Evolutionary conservation across 2,797 vertebrate genomes (phyloP).

Genomic region (Dermochelys coriacea): DNA sequence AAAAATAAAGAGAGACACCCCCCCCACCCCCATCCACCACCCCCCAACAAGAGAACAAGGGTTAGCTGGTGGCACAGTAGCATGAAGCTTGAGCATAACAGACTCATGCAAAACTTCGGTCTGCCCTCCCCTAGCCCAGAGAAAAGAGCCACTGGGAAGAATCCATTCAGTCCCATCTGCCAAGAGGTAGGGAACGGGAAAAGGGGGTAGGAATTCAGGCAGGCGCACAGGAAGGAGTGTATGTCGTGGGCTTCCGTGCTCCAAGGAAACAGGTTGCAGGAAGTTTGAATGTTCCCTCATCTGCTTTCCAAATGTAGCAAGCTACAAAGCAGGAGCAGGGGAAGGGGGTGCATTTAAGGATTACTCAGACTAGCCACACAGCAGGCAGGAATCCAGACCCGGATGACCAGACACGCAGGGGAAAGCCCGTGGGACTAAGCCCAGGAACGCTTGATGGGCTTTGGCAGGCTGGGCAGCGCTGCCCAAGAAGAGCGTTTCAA

Average conservation of each 20-base stretch:
- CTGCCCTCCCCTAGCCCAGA: background rate
- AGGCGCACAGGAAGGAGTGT: constrained; percentile 17
- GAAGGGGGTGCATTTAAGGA: background rate
- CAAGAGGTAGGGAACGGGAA: constrained; percentile 38
- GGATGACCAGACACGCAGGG: rapidly evolving
- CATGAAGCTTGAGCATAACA: background rate
- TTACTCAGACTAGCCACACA: too few species aligned
- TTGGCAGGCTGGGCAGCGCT: background rate
- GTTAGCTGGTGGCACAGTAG: constrained; percentile 38
- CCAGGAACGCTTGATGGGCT: background rate
- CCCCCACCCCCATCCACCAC: background rate
- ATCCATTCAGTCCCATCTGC: constrained; percentile 43
- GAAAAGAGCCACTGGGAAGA: background rate
- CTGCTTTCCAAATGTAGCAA: constrained; percentile 77
- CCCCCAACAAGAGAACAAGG: constrained; percentile 79
- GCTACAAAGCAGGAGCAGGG: background rate
- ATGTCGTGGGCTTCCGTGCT: background rate
- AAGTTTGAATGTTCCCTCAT: constrained; percentile 33
- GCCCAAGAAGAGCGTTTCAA: background rate
- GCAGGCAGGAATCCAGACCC: background rate
- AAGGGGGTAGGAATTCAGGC: constrained; percentile 1
- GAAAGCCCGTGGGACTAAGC: background rate
- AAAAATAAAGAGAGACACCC: constrained; percentile 57
- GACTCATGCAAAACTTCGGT: background rate
- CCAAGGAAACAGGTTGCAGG: background rate